These are phyloP conservation scores for Sinhomidia bicolor DNA, from an alignment of 2,888 invertebrate species.

Conservation along the genomic window DNA sequence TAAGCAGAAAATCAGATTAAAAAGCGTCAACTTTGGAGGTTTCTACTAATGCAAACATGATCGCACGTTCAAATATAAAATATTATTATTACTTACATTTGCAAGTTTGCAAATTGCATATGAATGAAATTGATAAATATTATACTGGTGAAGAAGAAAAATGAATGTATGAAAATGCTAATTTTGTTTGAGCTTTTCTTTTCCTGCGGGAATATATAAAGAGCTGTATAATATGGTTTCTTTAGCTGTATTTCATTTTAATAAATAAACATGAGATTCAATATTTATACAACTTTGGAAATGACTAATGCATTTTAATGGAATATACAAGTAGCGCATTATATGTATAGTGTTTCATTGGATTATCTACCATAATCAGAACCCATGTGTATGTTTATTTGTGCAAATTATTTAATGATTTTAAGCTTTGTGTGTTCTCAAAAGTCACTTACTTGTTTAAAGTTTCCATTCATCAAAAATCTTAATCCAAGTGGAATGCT, in stretches of 20 bases:
- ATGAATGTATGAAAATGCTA: not conserved
- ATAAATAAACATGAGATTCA: no score
- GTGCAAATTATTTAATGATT: no score
- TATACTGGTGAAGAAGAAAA: no score
- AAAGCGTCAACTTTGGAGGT: slow-evolving; percentile 27
- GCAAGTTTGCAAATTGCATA: not conserved
- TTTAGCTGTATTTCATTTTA: no score
- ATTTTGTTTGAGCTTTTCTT: not conserved
- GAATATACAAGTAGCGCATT: no score
- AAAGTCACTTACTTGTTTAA: slow-evolving; percentile 28
- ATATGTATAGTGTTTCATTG: no score
- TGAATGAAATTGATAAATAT: not conserved
- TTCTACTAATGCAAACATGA: slow-evolving; percentile 27
- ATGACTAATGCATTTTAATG: no score
- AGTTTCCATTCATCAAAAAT: slow-evolving; percentile 29
- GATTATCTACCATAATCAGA: no score
- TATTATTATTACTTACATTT: not conserved
- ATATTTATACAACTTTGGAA: no score
- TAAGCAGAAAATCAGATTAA: slow-evolving; percentile 32
- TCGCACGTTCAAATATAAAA: slow-evolving; percentile 4
- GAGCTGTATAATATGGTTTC: no score
- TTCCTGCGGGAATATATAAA: not conserved
- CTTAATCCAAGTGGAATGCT: not conserved
- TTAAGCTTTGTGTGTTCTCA: no score
- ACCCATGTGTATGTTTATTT: no score